Evolutionary conservation across 2,113 vertebrate species (phyloP), one percentile per base, ranked within the genome.

Genomic region (Elgaria multicarinata): DNA sequence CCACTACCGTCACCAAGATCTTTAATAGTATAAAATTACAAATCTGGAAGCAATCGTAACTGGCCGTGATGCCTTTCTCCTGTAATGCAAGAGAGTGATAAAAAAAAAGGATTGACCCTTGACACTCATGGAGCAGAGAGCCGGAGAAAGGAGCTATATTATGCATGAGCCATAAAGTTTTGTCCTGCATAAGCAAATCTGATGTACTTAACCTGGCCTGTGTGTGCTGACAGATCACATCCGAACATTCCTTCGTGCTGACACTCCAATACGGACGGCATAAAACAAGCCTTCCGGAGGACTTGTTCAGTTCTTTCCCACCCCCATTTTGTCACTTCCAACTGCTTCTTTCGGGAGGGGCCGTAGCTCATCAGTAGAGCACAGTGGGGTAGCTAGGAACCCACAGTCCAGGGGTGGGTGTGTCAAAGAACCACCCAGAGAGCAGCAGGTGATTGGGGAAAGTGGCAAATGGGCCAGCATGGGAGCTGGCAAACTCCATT

Each of bases 21-120:
- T 90, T 69, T 90, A 90, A 92, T 50, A 86, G 94, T 89, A 92
- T 95, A 93, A 94, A 94, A 96, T 82, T 16, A 90, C 79, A 78
- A 0, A 92, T 93, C 97, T 97, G 97, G 92, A 91, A 96, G 91
- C 89, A 95, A 97, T 97, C 96, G 93, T 0, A 44, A 86, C 18
- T 90, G 90, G 91, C 89, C 93, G 94, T 72, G 18, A 71, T 91
- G 93, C 95, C 95, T 94, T 62, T 93, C 92, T 36, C 3, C 90
- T 96, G 92, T 9, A 94, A 93, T 0, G 80, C 89, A 94, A 95
- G 88, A 87, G 88, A 84, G 92, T 85, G 95, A 93, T 93, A 93
- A 95, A 96, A 95, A 82, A 64, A n/a, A 16, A 91, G 86, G 77
- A 93, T 92, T 95, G 93, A 93, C 94, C 94, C 93, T 93, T 91